Percentiles rank a stretch among this genome's conserved stretches.
phyloP scores from a whole-genome alignment of 2,113 vertebrate genomes.

The Bos javanicus region DNA sequence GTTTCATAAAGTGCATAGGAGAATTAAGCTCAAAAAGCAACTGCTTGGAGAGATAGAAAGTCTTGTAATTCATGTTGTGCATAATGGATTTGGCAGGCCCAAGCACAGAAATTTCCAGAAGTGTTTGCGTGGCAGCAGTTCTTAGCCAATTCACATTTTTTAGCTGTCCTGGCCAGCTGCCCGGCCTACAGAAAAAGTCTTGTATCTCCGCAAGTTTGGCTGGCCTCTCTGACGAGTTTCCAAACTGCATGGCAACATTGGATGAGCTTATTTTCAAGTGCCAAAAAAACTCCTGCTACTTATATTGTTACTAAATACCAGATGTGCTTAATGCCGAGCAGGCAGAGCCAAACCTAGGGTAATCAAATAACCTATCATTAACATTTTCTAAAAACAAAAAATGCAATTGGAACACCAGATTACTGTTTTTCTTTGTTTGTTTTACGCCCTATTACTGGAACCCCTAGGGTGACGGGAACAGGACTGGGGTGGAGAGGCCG shows the following conservation, averaged over 20 bases:
- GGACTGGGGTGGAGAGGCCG: conserved; percentile 77
- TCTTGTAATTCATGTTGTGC: conserved; percentile 87
- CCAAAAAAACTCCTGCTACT: conserved; percentile 89
- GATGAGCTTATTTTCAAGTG: conserved; percentile 85
- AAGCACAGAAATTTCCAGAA: conserved; percentile 96
- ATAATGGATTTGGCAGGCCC: conserved; percentile 89
- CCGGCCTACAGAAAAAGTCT: conserved; percentile 89
- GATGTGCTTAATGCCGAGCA: conserved; percentile 87
- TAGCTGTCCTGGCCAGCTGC: conserved; percentile 88
- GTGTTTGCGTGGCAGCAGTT: conserved; percentile 92
- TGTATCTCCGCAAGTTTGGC: conserved; percentile 85
- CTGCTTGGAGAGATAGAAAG: conserved; percentile 80
- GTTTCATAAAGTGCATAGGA: conserved; percentile 75
- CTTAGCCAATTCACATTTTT: conserved; percentile 90
- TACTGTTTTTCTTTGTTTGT: conserved; percentile 86
- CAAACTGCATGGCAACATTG: conserved; percentile 88
- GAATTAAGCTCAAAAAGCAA: conserved; percentile 73
- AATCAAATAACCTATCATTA: conserved; percentile 91
- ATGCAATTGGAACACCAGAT: conserved; percentile 82
- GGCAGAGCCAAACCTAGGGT: conserved; percentile 83
- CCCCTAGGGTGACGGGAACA: conserved; percentile 81
- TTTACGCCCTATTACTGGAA: conserved; percentile 84
- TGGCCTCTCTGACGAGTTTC: conserved; percentile 90
- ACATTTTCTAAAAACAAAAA: conserved; percentile 86
- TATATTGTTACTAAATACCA: conserved; percentile 93